A percentile compares a stretch with the other conserved stretches of the same genome.
phyloP scores from a whole-genome alignment of 2,888 invertebrate genomes.

The Caenorhabditis sinica region DNA sequence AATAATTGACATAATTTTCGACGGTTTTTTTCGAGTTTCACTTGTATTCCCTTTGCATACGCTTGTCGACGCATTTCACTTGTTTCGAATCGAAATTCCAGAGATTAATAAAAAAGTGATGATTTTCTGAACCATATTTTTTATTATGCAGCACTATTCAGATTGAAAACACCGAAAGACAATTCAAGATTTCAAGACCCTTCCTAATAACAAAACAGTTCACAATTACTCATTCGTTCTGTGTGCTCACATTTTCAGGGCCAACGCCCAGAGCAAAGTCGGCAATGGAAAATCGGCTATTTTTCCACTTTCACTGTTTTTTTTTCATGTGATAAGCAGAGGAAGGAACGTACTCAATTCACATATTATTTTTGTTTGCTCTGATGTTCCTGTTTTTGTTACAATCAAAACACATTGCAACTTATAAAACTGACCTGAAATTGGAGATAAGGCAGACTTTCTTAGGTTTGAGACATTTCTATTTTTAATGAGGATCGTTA shows the following conservation, averaged over 20 bases:
- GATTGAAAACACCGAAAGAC: no score
- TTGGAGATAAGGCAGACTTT: background rate
- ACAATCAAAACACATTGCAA: background rate
- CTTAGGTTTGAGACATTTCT: background rate
- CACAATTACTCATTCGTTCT: no score
- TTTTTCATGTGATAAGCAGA: slow-evolving; percentile 14
- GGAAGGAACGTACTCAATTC: background rate
- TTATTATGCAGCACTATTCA: no score
- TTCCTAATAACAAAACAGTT: no score
- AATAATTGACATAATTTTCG: slow-evolving; percentile 21
- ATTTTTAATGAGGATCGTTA: background rate
- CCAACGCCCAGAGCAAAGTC: no score
- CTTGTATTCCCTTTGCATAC: background rate
- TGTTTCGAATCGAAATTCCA: slow-evolving; percentile 25
- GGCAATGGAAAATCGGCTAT: no score
- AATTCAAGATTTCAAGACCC: no score
- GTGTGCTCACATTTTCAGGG: no score
- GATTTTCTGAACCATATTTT: no score
- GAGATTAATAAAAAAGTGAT: no score
- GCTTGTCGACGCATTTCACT: background rate
- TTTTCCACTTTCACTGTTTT: background rate
- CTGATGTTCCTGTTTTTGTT: background rate
- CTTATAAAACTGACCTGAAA: background rate
- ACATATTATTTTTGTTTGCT: background rate
- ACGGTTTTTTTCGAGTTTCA: slow-evolving; percentile 1